Base-by-base conservation (phyloP, 2,113 vertebrate species). In the Periophthalmodon schlosseri region DNA sequence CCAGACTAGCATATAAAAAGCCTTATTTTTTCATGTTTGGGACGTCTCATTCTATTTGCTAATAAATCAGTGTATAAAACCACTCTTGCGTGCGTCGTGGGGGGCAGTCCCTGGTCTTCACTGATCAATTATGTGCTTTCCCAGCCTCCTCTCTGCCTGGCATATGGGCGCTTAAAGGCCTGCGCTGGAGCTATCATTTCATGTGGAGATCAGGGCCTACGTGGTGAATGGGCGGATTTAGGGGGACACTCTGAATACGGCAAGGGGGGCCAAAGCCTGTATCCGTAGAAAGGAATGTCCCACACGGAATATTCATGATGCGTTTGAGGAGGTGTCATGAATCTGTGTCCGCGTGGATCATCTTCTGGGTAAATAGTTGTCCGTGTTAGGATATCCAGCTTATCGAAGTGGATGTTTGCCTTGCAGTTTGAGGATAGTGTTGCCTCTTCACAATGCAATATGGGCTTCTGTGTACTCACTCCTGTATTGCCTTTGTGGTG, bases 291-390 rank as follows among this genome's bases (percentile, higher is more conserved):
- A 74, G 86, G 91, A 84, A 87, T 88, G 91, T 87, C 92, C 94
- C 89, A 86, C 93, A 86, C 93, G 93, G 92, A 90, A 95, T 97
- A 96, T 96, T 97, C 95, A 96, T 96, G 94, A 94, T 93, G 88
- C 92, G 87, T 92, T 93, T 94, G 95, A 95, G 93, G 93, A 92
- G 83, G 85, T 76, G 86, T 93, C 94, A 92, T 93, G 94, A 95
- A 93, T 94, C 90, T 94, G 91, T 92, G 91, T 93, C 90, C 92
- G 93, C 89, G 80, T 68, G 75, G 93, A 91, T 98, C 94, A 96
- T 96, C 96, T 94, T 94, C 94, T 96, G 84, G 60, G 95, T 94
- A 95, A 96, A 97, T 93, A 95, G 20, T 0, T 73, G 14, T 78
- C 69, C 92, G 89, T 93, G 89, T 90, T 39, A 44, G 47, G 79